These are phyloP conservation scores for Solea solea DNA, from an alignment of 2,113 vertebrate genomes.

Conservation along the genomic window DNA sequence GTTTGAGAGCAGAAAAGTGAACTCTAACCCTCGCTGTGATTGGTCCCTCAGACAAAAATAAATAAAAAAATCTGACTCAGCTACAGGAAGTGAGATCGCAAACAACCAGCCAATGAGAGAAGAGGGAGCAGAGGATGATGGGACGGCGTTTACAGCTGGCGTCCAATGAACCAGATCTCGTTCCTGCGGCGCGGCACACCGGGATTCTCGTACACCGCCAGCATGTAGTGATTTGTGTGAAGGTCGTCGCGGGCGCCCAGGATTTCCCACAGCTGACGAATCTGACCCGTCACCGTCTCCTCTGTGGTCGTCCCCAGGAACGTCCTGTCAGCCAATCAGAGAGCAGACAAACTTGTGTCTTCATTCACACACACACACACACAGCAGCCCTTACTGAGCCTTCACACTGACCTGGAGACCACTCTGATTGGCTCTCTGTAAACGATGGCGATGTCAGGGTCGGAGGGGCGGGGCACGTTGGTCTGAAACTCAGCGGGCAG, in stretches of 20 bases:
- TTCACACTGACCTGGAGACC: constrained; percentile 78
- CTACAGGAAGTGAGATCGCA: background rate
- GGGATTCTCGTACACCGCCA: constrained; percentile 87
- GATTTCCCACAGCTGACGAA: constrained; percentile 81
- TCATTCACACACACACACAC: background rate
- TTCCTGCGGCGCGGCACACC: constrained; percentile 81
- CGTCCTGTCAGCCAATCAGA: constrained; percentile 73
- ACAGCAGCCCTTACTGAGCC: background rate
- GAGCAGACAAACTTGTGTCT: background rate
- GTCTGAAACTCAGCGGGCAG: constrained; percentile 82
- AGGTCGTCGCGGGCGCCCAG: constrained; percentile 70
- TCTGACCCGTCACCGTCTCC: constrained; percentile 85
- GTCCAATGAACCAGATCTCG: constrained; percentile 88
- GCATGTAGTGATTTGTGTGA: constrained; percentile 76
- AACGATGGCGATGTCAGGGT: constrained; percentile 81
- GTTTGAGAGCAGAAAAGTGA: too few relatives aligned
- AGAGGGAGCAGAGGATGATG: constrained; percentile 3
- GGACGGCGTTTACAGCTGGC: constrained; percentile 39
- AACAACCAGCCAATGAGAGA: background rate
- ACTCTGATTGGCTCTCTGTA: constrained; percentile 80
- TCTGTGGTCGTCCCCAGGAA: constrained; percentile 86
- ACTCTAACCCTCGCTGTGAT: too few relatives aligned
- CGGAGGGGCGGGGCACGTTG: constrained; percentile 73
- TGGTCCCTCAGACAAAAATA: too few relatives aligned
- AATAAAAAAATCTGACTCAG: background rate